Evolutionary conservation across 2,113 vertebrate genomes (phyloP), one percentile per base, ranked within the genome.

Genomic region (Noctilio leporinus): DNA sequence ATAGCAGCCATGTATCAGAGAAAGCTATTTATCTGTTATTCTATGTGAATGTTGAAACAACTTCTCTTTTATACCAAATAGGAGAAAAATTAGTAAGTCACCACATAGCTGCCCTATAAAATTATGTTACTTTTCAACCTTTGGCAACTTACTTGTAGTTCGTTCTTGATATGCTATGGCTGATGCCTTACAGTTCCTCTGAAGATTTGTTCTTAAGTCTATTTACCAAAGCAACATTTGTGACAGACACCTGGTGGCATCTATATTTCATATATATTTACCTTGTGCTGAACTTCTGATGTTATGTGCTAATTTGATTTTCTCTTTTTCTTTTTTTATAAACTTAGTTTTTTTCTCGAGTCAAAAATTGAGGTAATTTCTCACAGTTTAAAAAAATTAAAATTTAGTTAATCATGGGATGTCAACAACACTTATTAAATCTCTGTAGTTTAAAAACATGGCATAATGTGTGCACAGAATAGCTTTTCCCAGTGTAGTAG

Each of bases 271-370:
- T 43, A 93, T 77, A 80, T 67, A 80, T 28, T 89, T 82, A 92
- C 65, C 81, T 14, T 73, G 26, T 59, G 38, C 53, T 82, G 33
- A 88, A 89, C 70, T 85, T 92, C 14, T 88, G 65, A 59, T 64
- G 47, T 11, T n/a, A 95, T 75, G 51, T 4, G n/a, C 17, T 95
- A 57, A 93, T 88, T 91, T 95, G 73, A 95, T 93, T 91, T 91
- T 90, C 55, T 94, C 40, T 86, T 75, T 65, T 62, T 96, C n/a
- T 89, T 73, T 76, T 94, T 96, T 57, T 62, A 76, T 86, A 91
- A 62, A 80, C 43, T 75, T 85, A n/a, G n/a, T 78, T 86, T 93
- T 90, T 83, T 89, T 38, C 62, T 30, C 19, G 33, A 81, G 65
- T 38, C n/a, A 53, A 83, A 96, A 59, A 40, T 43, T 64, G 49